Evolutionary conservation across 2,797 vertebrate species (phyloP), one percentile per base, ranked within the genome.

Genomic region (Babyrousa celebensis): DNA sequence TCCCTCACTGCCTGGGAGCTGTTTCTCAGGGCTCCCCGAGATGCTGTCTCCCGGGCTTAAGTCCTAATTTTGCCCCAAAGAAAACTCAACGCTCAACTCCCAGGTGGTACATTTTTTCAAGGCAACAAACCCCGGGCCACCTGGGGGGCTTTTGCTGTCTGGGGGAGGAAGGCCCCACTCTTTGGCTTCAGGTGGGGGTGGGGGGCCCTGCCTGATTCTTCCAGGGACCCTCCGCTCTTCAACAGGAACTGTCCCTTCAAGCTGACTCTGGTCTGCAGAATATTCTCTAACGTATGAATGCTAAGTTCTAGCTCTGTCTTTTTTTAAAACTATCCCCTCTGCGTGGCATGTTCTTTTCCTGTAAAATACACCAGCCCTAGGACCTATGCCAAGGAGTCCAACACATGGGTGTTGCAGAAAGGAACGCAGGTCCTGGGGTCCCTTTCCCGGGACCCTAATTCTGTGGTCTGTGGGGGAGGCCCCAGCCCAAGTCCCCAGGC

Each of bases 91-190:
- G 3, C 36, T 36, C 36, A 36, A 36, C 36, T 36, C 36, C 36
- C 36, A 36, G 36, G 36, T 36, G 36, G 36, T 36, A 36, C 36
- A 36, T 36, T 36, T 36, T 36, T 36, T 36, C 3, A 36, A 36
- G 36, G 3, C 36, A 36, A 36, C 36, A 3, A 36, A 36, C 36
- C 36, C 36, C 36, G 36, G 36, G 36, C 36, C 36, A 36, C 4
- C 3, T 36, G 36, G 36, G 36, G 36, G 3, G 36, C 36, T 36
- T 36, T 36, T 36, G 36, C 1, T 0, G 29, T n/a, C 52, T 75
- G 21, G 48, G n/a, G 54, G 15, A 56, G n/a, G 83, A 23, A 3
- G n/a, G 0, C 15, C 21, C 5, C 0, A 3, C 11, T 10, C 17
- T 75, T 75, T 36, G 36, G 36, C 36, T 36, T 36, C 36, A 36